phyloP scores from a whole-genome alignment of 1,140 invertebrate genomes.

The Drosophila kurseongensis region DNA sequence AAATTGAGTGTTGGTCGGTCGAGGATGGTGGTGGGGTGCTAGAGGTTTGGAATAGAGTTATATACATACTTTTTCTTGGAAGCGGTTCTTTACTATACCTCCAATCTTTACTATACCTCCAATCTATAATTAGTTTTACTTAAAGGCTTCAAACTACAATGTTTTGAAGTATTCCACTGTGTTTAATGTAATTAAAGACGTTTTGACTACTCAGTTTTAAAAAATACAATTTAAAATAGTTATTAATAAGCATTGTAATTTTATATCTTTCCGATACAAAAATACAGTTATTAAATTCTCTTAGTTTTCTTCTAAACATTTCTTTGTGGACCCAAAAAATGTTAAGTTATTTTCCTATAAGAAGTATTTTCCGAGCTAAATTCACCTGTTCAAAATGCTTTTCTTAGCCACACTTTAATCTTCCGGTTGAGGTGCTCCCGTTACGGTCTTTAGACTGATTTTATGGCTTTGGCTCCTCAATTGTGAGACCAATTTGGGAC shows the following conservation, averaged over 20 bases:
- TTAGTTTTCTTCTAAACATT: too few relatives aligned
- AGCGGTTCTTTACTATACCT: too few relatives aligned
- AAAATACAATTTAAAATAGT: too few relatives aligned
- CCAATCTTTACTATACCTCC: too few relatives aligned
- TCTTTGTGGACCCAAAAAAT: neutral
- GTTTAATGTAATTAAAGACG: too few relatives aligned
- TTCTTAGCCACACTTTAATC: conserved; percentile 22
- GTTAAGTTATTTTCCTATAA: neutral
- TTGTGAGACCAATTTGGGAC: conserved; percentile 28
- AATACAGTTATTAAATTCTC: neutral
- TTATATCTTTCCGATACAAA: neutral
- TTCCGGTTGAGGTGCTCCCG: conserved; percentile 35
- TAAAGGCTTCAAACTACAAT: too few relatives aligned
- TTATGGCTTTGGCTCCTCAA: conserved; percentile 32
- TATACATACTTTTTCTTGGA: neutral
- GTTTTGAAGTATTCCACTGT: too few relatives aligned
- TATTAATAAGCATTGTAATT: neutral
- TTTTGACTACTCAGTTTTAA: too few relatives aligned
- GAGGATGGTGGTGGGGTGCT: conserved; percentile 1
- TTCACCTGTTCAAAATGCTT: neutral
- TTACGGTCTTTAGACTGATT: conserved; percentile 34
- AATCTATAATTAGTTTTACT: too few relatives aligned
- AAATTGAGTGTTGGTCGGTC: conserved; percentile 51
- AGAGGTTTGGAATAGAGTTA: neutral
- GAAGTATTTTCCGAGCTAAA: neutral